These are phyloP conservation scores for Botrylloides violaceus DNA, from an alignment of 23 tunicate genomes.

Conservation along the genomic window DNA sequence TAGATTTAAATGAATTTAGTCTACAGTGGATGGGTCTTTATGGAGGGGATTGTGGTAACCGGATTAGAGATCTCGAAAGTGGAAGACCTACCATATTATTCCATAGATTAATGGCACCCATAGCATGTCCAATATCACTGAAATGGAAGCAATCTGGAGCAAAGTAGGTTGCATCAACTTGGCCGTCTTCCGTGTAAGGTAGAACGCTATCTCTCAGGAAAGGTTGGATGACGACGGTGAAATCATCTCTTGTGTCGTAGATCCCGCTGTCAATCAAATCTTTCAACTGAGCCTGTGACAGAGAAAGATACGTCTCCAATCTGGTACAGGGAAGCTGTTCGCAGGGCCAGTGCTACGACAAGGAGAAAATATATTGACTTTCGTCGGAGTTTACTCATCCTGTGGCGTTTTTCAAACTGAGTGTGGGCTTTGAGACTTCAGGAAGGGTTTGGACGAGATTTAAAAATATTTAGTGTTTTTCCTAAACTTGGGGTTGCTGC, in stretches of 20 bases:
- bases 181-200: conserved; percentile 48
- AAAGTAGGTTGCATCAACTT: conserved; percentile 65
- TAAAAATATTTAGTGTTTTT: too few relatives aligned
- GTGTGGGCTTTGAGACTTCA: too few relatives aligned
- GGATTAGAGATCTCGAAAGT: not conserved
- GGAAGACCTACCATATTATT: conserved; percentile 60
- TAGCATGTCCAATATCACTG: conserved; percentile 68
- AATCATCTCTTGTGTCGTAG: conserved; percentile 37
- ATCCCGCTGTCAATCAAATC: conserved; percentile 33
- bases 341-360: not conserved
- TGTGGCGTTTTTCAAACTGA: too few relatives aligned
- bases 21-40: too few relatives aligned
- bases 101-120: conserved; percentile 84
- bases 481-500: too few relatives aligned
- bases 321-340: not conserved
- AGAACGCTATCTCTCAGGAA: conserved; percentile 45
- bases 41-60: too few relatives aligned
- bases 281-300: conserved; percentile 29
- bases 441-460: too few relatives aligned
- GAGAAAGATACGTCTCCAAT: not conserved
- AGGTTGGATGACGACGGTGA: conserved; percentile 48
- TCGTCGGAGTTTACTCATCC: not conserved
- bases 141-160: conserved; percentile 90
- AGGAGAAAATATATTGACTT: not conserved
- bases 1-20: too few relatives aligned